Percentiles rank a stretch among this genome's conserved stretches.
These are phyloP conservation scores for Tipula vernalis DNA, from an alignment of 2,888 invertebrate genomes.

Conservation along the genomic window DNA sequence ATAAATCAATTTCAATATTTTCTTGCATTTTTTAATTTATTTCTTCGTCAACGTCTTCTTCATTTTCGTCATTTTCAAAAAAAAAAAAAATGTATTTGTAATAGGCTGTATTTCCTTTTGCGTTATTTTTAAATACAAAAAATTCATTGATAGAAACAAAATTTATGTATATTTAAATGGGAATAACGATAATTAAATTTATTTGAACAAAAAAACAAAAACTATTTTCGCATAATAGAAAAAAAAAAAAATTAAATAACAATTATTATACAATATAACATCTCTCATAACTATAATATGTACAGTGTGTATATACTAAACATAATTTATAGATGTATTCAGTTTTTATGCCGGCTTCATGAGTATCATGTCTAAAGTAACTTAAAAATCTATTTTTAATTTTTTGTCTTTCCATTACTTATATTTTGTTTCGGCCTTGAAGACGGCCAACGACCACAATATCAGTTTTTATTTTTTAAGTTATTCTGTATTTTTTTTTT, in stretches of 20 bases:
- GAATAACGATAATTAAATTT: background rate
- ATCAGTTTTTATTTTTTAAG: background rate
- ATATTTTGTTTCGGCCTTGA: constrained; percentile 8
- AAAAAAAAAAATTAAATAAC: background rate
- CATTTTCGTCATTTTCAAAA: background rate
- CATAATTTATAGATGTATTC: background rate
- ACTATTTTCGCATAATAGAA: background rate
- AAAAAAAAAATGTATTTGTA: background rate
- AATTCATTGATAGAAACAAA: background rate
- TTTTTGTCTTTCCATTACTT: background rate
- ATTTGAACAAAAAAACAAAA: background rate
- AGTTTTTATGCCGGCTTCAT: background rate
- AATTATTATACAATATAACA: background rate
- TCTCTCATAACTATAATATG: background rate
- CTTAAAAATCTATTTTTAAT: background rate
- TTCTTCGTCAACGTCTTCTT: background rate
- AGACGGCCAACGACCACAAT: constrained; percentile 9
- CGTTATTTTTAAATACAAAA: background rate
- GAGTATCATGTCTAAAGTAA: background rate
- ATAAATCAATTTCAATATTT: background rate
- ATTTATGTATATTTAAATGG: background rate
- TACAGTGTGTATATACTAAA: background rate
- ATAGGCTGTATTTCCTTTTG: background rate
- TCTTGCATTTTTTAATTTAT: background rate
- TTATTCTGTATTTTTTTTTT: background rate